Percentiles rank a stretch among this genome's conserved stretches.
Conservation (phyloP, 2,113 vertebrate species). For the Nannobrachium achirus region DNA sequence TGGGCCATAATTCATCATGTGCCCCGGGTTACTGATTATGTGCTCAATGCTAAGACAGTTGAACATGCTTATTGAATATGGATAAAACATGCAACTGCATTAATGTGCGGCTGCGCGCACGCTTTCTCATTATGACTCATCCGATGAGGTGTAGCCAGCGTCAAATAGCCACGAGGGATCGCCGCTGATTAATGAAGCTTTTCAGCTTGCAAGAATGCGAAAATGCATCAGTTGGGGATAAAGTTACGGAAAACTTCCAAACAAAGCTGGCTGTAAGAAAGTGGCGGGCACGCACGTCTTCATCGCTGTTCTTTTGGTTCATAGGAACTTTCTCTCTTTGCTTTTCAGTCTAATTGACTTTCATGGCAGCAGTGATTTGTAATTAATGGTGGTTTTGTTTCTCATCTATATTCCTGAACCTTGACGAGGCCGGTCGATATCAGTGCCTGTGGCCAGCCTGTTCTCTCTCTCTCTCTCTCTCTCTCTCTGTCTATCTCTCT, state of each 20-base stretch:
- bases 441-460: slow-evolving; percentile 61
- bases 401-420: slow-evolving; percentile 74
- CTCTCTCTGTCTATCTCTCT: slow-evolving; percentile 15
- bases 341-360: slow-evolving; percentile 72
- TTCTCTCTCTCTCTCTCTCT: slow-evolving; percentile 18
- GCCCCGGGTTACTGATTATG: slow-evolving; percentile 63
- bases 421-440: slow-evolving; percentile 74
- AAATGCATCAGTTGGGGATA: slow-evolving; percentile 16
- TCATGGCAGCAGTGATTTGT: slow-evolving; percentile 78
- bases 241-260: slow-evolving; percentile 22
- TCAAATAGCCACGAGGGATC: slow-evolving; percentile 35
- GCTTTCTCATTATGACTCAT: slow-evolving; percentile 60
- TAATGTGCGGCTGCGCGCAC: slow-evolving; percentile 49
- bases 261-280: slow-evolving; percentile 42
- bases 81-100: slow-evolving; percentile 63
- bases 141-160: slow-evolving; percentile 19
- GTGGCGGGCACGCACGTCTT: slow-evolving; percentile 39
- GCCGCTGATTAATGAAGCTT: slow-evolving; percentile 28
- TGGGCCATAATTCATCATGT: slow-evolving; percentile 65
- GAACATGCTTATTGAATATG: slow-evolving; percentile 71
- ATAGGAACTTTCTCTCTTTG: slow-evolving; percentile 56
- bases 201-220: slow-evolving; percentile 9
- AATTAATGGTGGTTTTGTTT: slow-evolving; percentile 80
- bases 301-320: slow-evolving; percentile 65
- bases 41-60: slow-evolving; percentile 57